These are phyloP conservation scores for Drosophila monieri DNA, from an alignment of 2,888 invertebrate species.

Conservation along the genomic window DNA sequence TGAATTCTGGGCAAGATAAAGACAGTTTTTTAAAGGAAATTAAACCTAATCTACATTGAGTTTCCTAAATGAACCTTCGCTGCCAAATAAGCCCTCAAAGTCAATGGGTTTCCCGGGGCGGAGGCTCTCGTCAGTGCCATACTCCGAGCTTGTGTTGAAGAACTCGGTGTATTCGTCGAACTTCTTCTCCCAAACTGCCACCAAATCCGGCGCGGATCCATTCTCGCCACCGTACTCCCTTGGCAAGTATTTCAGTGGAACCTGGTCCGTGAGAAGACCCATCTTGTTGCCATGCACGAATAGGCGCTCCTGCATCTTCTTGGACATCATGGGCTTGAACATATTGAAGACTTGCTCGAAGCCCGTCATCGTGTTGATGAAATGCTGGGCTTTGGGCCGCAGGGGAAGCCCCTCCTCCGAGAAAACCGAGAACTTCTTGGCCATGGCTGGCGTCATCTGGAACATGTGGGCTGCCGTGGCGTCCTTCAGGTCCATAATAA, in stretches of 20 bases:
- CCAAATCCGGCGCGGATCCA: constrained; percentile 83
- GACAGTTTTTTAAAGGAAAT: background rate
- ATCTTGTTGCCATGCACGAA: constrained; percentile 86
- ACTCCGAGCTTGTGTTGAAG: constrained; percentile 70
- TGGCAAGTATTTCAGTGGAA: constrained; percentile 87
- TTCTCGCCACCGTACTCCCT: constrained; percentile 88
- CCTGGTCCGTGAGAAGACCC: constrained; percentile 85
- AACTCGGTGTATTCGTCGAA: constrained; percentile 65
- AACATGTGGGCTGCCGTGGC: constrained; percentile 85
- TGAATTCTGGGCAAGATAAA: background rate
- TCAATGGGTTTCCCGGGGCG: constrained; percentile 73
- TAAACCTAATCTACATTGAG: constrained; percentile 74
- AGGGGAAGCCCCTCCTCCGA: constrained; percentile 87
- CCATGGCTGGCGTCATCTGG: constrained; percentile 86
- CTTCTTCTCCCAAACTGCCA: constrained; percentile 69
- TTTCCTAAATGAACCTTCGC: constrained; percentile 81
- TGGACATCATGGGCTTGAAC: constrained; percentile 86
- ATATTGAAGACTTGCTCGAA: constrained; percentile 86
- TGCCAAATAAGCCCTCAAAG: constrained; percentile 76
- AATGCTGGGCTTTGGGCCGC: constrained; percentile 86
- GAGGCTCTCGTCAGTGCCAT: constrained; percentile 73
- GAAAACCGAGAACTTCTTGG: constrained; percentile 86
- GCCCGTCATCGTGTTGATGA: constrained; percentile 86
- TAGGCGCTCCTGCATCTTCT: constrained; percentile 86
- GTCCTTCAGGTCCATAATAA: constrained; percentile 86